phyloP scores from a whole-genome alignment of 2,113 vertebrate genomes.

The Poicephalus meyeri region DNA sequence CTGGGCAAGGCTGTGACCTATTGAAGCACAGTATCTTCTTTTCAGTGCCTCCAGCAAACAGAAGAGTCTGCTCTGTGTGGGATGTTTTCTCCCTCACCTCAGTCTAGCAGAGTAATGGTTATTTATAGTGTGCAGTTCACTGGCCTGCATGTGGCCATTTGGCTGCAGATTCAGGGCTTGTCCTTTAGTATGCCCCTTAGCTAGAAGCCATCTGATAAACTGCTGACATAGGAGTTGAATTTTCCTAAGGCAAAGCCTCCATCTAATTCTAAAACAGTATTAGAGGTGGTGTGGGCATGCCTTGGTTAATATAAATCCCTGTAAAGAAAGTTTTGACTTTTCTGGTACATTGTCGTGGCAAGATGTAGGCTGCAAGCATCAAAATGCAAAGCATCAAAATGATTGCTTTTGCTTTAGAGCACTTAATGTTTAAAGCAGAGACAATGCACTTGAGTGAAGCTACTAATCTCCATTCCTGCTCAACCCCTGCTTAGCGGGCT shows the following conservation, averaged over 20 bases:
- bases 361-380: neutral
- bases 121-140: neutral
- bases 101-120: neutral
- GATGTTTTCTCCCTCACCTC: neutral
- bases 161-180: neutral
- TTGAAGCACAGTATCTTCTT: neutral
- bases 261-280: neutral
- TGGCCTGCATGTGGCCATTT: neutral
- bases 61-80: neutral
- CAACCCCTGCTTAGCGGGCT: neutral
- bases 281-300: neutral
- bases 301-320: neutral
- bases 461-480: neutral
- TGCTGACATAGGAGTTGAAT: neutral
- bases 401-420: neutral
- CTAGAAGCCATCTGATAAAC: neutral
- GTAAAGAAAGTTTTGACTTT: neutral
- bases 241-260: neutral
- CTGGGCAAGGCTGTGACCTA: neutral
- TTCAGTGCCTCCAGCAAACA: neutral
- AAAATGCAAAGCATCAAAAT: neutral
- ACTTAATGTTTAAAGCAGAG: neutral
- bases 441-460: neutral
- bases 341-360: neutral
- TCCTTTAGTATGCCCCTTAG: neutral